phyloP scores from a whole-genome alignment of 2,113 vertebrate genomes.

The Oncorhynchus mykiss region DNA sequence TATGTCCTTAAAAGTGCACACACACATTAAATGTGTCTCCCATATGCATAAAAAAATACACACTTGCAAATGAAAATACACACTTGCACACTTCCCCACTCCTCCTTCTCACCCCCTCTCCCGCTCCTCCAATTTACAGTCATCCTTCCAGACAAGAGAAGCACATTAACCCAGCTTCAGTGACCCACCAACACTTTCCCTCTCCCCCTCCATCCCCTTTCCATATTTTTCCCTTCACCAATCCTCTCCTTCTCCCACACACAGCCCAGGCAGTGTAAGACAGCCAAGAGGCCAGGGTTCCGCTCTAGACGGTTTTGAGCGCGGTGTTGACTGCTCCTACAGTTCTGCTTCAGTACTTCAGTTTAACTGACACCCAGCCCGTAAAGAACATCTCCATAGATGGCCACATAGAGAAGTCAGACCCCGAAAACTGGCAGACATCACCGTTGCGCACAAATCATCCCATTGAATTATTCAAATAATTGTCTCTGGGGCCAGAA shows the following conservation, averaged over 20 bases:
- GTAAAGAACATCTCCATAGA: too few species aligned
- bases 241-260: neutral
- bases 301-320: too few species aligned
- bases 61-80: slow-evolving; percentile 49
- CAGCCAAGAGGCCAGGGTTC: neutral
- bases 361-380: too few species aligned
- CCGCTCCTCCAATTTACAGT: neutral
- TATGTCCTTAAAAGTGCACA: neutral
- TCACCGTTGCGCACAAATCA: too few species aligned
- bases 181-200: slow-evolving; percentile 17
- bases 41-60: slow-evolving; percentile 43
- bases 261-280: slow-evolving; percentile 38
- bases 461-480: too few species aligned
- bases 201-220: neutral
- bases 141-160: neutral
- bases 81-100: slow-evolving; percentile 9
- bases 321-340: too few species aligned
- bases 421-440: too few species aligned
- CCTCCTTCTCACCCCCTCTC: neutral
- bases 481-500: too few species aligned
- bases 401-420: too few species aligned
- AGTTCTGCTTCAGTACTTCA: too few species aligned
- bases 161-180: neutral
- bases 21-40: neutral
- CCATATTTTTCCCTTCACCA: neutral